Percentiles rank a stretch among this genome's conserved stretches.
Conservation (phyloP, 2,888 invertebrate genomes). For the Diachrysia chrysitis region DNA sequence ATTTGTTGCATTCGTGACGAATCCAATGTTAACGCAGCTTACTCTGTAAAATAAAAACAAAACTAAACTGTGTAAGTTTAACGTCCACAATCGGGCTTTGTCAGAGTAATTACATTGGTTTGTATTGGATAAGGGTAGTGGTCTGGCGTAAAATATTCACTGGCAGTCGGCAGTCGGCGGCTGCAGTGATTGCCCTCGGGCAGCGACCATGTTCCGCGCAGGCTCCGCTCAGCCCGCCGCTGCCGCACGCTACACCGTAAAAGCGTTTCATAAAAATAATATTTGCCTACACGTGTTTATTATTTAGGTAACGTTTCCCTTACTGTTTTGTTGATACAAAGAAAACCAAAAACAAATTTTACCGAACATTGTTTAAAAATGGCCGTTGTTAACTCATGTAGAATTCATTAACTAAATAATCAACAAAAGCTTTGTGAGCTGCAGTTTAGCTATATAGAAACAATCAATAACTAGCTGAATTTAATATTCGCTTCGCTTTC, state of each 20-base stretch:
- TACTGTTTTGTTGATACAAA: conserved; percentile 37
- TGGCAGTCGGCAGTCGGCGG: conserved; percentile 21
- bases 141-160: conserved; percentile 53
- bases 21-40: background rate
- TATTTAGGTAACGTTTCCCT: conserved; percentile 35
- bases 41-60: background rate
- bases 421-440: background rate
- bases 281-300: conserved; percentile 45
- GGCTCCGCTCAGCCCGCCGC: conserved; percentile 14
- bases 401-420: background rate
- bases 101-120: conserved; percentile 38
- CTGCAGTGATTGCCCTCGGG: conserved; percentile 52
- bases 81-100: conserved; percentile 28
- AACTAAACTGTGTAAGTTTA: conserved; percentile 6
- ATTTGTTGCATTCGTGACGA: conserved; percentile 4
- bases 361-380: conserved; percentile 29
- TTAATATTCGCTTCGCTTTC: conserved; percentile 2
- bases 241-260: conserved; percentile 17
- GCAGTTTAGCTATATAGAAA: background rate
- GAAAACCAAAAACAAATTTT: conserved; percentile 29
- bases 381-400: background rate
- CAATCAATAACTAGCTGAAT: conserved; percentile 4
- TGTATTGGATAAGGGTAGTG: conserved; percentile 41
- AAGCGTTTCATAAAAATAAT: conserved; percentile 45
- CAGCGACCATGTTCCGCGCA: conserved; percentile 39